Base-by-base conservation (phyloP, 2,113 vertebrate species). In the Coregonus clupeaformis region DNA sequence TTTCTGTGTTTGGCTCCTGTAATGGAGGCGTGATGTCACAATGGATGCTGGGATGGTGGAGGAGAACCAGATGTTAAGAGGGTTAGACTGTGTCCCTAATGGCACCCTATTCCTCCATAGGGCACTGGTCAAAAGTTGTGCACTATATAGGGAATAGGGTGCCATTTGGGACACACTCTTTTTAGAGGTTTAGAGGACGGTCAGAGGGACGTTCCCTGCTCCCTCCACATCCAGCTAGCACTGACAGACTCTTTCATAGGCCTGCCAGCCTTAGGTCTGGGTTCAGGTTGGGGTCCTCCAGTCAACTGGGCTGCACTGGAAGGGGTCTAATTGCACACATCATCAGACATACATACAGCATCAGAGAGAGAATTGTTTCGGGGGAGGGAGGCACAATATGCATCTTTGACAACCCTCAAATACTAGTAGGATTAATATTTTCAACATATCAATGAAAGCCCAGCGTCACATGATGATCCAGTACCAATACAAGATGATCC, bases 1-100 rank as follows among this genome's bases (percentile, higher is more conserved):
- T 91, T 90, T 89, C 87, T 77, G 69, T 42, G 74, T 75, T 45
- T 68, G 49, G 77, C 66, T 83, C 68, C 80, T 77, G 77, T 82
- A 77, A 79, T 84, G 76, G 76, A 81, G 73, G 49, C n/a, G 20
- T 24, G 57, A 60, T 60, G 6, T 22, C 57, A 60, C 57, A 83
- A 67, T 75, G 59, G 77, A 70, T 65, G 69, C 69, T 83, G 81
- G 80, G 80, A 86, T 77, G 77, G 68, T 62, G 62, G 84, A 85
- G 74, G 79, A 66, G 62, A n/a, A 77, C 78, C 86, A 91, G 74
- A 84, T 88, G 86, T 52, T 52, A 18, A 18, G 75, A 68, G 69
- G 16, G 9, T 42, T 42, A 42, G 36, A 3, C 2, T 12, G 9
- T 42, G 36, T 42, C 36, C 36, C 2, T 11, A 42, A 42, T 3